A percentile compares a stretch with the other conserved stretches of the same genome.
Conservation (phyloP, 1,140 invertebrate species). For the Zaprionus gabonicus region DNA sequence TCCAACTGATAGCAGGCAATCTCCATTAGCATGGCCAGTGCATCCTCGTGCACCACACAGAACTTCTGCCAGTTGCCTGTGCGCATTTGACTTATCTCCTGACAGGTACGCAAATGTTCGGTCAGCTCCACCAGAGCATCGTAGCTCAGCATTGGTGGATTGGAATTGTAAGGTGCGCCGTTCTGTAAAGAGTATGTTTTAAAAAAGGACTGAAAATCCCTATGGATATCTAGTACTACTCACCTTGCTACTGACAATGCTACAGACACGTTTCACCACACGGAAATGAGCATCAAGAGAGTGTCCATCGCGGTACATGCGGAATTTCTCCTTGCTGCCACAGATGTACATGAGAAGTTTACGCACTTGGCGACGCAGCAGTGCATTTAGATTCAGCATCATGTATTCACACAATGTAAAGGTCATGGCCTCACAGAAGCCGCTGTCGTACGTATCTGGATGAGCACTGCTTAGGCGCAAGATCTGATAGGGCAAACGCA, state of each 20-base stretch:
- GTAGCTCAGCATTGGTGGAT: slow-evolving; percentile 89
- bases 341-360: slow-evolving; percentile 97
- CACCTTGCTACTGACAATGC: slow-evolving; percentile 84
- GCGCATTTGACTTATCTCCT: slow-evolving; percentile 95
- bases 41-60: slow-evolving; percentile 91
- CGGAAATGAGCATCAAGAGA: slow-evolving; percentile 93
- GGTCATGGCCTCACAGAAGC: slow-evolving; percentile 95
- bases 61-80: slow-evolving; percentile 98
- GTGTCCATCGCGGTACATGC: slow-evolving; percentile 96
- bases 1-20: slow-evolving; percentile 92
- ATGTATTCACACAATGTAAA: slow-evolving; percentile 95
- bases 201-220: background rate
- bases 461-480: slow-evolving; percentile 88
- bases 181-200: slow-evolving; percentile 39
- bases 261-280: slow-evolving; percentile 86
- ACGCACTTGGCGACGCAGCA: slow-evolving; percentile 91
- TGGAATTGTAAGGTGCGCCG: slow-evolving; percentile 82
- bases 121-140: slow-evolving; percentile 96
- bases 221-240: background rate
- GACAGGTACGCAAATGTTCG: slow-evolving; percentile 97
- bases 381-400: slow-evolving; percentile 94
- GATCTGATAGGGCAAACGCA: slow-evolving; percentile 97
- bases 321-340: slow-evolving; percentile 97
- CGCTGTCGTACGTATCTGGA: slow-evolving; percentile 86
- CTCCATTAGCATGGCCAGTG: slow-evolving; percentile 91